Conservation (phyloP, 2,888 invertebrate species). For the Thysanoteuthis rhombus region DNA sequence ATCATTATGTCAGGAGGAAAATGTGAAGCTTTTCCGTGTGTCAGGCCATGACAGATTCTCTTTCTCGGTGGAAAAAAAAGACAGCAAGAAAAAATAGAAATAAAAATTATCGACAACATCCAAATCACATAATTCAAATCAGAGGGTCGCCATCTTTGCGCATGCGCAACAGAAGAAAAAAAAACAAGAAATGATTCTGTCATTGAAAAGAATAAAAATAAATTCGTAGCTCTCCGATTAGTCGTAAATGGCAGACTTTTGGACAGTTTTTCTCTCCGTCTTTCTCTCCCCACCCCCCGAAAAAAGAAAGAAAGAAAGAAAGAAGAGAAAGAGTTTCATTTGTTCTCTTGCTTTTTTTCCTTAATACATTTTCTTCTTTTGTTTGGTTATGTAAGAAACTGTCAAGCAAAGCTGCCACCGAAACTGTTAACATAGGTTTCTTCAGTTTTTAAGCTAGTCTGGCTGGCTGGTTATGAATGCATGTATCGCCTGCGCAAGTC, state of each 20-base stretch:
- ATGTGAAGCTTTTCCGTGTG: background rate
- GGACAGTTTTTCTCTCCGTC: background rate
- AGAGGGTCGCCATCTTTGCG: constrained; percentile 12
- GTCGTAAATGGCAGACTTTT: background rate
- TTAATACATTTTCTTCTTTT: background rate
- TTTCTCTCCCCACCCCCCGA: too few species aligned
- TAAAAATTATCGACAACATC: background rate
- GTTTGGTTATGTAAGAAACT: too few species aligned
- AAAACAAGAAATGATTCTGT: background rate
- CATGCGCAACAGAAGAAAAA: background rate
- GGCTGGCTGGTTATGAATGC: too few species aligned
- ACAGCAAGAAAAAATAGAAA: background rate
- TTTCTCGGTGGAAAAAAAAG: background rate
- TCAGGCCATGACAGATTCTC: background rate
- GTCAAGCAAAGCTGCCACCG: too few species aligned
- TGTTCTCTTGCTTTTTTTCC: background rate
- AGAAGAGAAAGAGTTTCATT: background rate
- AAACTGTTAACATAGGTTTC: too few species aligned
- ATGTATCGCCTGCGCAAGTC: too few species aligned
- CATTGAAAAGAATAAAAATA: background rate
- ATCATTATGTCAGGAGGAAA: background rate
- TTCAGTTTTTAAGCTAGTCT: too few species aligned
- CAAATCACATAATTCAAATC: background rate
- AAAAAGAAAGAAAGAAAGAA: too few species aligned
- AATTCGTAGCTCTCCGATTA: background rate